phyloP scores from a whole-genome alignment of 2,113 vertebrate genomes.

The Thryonomys swinderianus region DNA sequence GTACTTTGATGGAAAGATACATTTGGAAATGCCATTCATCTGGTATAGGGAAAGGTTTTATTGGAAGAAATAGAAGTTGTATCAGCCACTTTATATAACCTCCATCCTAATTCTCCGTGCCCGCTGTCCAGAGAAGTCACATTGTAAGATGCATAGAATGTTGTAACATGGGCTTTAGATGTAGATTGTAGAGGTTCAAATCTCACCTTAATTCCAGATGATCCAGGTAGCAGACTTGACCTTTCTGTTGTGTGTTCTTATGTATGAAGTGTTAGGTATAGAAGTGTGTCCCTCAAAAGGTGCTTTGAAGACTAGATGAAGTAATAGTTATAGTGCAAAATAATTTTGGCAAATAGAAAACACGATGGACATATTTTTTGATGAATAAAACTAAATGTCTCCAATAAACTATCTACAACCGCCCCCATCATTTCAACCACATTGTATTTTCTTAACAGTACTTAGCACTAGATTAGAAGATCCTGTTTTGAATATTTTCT shows the following conservation, averaged over 20 bases:
- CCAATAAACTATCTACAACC: not conserved
- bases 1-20: not conserved
- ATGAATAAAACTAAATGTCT: not conserved
- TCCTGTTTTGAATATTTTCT: not conserved
- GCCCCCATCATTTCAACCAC: not conserved
- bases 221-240: not conserved
- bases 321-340: not conserved
- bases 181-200: not conserved
- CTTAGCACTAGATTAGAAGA: not conserved
- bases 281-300: not conserved
- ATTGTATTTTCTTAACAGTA: not conserved
- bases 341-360: not conserved
- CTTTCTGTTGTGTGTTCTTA: not conserved
- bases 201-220: not conserved
- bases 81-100: not conserved
- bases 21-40: not conserved
- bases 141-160: fast-evolving
- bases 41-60: not conserved
- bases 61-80: not conserved
- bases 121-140: not conserved
- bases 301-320: not conserved
- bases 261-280: not conserved
- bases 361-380: not conserved
- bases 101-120: not conserved
- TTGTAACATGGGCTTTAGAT: not conserved